phyloP scores from a whole-genome alignment of 2,113 vertebrate species.

The Phycodurus eques region DNA sequence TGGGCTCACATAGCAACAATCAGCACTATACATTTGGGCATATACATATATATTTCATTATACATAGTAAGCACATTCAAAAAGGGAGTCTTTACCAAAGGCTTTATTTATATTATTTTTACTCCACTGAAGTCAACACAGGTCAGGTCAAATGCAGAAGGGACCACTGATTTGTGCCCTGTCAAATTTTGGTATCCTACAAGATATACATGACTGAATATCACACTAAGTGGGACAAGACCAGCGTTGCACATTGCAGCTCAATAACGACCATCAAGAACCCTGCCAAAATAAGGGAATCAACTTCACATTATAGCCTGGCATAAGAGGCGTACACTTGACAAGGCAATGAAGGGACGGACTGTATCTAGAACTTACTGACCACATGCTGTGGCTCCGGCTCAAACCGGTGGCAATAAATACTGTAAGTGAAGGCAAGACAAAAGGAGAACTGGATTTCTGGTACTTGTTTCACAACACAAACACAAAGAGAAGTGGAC shows the following conservation, averaged over 20 bases:
- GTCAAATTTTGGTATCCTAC: constrained; percentile 49
- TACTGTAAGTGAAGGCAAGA: constrained; percentile 1
- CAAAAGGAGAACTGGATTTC: constrained; percentile 30
- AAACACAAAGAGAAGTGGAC: constrained; percentile 58
- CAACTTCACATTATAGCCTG: constrained; percentile 62
- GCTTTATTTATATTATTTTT: constrained; percentile 57
- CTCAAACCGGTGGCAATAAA: constrained; percentile 24
- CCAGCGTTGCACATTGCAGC: constrained; percentile 58
- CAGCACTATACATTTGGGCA: too few species aligned
- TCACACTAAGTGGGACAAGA: constrained; percentile 58
- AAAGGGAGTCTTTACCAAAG: background rate
- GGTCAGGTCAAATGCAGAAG: constrained; percentile 61
- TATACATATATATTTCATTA: too few species aligned
- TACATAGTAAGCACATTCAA: background rate
- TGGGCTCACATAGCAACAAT: too few species aligned
- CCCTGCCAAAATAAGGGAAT: constrained; percentile 41
- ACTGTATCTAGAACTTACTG: constrained; percentile 31
- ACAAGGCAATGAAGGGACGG: constrained; percentile 53
- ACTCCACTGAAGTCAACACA: constrained; percentile 73
- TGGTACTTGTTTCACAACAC: constrained; percentile 60
- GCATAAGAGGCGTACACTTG: constrained; percentile 54
- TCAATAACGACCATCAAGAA: constrained; percentile 51
- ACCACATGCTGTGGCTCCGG: constrained; percentile 12
- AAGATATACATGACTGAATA: constrained; percentile 64
- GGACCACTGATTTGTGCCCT: constrained; percentile 39